Evolutionary conservation across 2,113 vertebrate species (phyloP).

Genomic region (Barnardius zonarius): DNA sequence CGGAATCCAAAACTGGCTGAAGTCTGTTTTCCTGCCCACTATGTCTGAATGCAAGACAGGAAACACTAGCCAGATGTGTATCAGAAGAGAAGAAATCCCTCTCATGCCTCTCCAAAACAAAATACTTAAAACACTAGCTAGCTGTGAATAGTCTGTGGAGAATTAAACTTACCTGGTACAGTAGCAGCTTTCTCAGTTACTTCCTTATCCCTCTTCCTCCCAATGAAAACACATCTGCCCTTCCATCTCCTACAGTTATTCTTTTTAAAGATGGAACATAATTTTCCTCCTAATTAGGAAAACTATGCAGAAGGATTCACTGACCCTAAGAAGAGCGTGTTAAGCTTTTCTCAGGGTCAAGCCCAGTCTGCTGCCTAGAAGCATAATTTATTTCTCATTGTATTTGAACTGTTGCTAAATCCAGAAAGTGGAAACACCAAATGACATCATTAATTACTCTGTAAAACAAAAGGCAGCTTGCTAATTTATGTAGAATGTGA

Average conservation of each 20-base stretch:
- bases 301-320: not conserved
- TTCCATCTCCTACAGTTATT: not conserved
- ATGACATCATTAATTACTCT: not conserved
- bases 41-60: not conserved
- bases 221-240: not conserved
- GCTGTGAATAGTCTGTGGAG: not conserved
- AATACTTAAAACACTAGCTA: not conserved
- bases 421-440: not conserved
- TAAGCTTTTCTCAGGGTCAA: not conserved
- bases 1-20: not conserved
- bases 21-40: not conserved
- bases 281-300: constrained; percentile 14
- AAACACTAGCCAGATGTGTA: not conserved
- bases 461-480: not conserved
- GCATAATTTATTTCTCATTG: not conserved
- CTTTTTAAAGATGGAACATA: not conserved
- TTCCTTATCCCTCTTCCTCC: not conserved
- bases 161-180: not conserved
- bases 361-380: not conserved
- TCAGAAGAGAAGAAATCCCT: not conserved
- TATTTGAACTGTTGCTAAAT: constrained; percentile 12
- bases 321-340: not conserved
- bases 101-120: not conserved
- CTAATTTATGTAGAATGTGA: not conserved
- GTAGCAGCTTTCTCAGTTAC: not conserved